A percentile compares a stretch with the other conserved stretches of the same genome.
phyloP scores from a whole-genome alignment of 2,797 vertebrate genomes.

The Dromococcyx pavoninus region DNA sequence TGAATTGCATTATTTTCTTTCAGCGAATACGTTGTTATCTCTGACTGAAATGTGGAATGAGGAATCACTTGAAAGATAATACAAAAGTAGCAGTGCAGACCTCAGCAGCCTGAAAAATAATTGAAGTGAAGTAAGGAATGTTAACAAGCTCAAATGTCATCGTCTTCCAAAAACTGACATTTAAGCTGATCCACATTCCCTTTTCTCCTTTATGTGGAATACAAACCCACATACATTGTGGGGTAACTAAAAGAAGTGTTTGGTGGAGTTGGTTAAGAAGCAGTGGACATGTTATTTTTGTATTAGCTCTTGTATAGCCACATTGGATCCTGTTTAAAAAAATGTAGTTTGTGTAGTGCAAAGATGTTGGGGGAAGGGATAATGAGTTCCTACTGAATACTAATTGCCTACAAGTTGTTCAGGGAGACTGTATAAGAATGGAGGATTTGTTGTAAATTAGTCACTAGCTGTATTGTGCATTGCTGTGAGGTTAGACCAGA shows the following conservation, averaged over 20 bases:
- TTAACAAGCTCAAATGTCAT: constrained; percentile 78
- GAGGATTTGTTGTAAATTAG: constrained; percentile 79
- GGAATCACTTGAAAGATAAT: constrained; percentile 64
- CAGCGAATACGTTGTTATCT: constrained; percentile 30
- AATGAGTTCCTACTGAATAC: constrained; percentile 77
- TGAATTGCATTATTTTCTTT: constrained; percentile 38
- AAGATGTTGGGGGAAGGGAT: constrained; percentile 74
- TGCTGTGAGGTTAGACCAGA: constrained; percentile 55
- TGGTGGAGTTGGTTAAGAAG: constrained; percentile 11
- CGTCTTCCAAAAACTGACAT: constrained; percentile 75
- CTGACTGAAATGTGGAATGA: constrained; percentile 28
- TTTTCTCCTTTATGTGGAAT: constrained; percentile 35
- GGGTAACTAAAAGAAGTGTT: constrained; percentile 26
- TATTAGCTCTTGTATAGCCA: constrained; percentile 32
- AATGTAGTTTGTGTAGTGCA: constrained; percentile 58
- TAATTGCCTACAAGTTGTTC: constrained; percentile 78
- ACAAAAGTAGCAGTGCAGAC: constrained; percentile 38
- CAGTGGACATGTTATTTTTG: constrained; percentile 35
- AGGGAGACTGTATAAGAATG: constrained; percentile 75
- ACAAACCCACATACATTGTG: constrained; percentile 30
- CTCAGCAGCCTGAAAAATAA: constrained; percentile 70
- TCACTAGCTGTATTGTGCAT: constrained; percentile 70
- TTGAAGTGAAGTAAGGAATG: constrained; percentile 75
- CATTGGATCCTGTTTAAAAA: constrained; percentile 6
- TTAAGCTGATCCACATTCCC: constrained; percentile 50